Percentiles rank a stretch among this genome's conserved stretches.
These are phyloP conservation scores for Cydia pomonella DNA, from an alignment of 1,140 invertebrate species.

Conservation along the genomic window DNA sequence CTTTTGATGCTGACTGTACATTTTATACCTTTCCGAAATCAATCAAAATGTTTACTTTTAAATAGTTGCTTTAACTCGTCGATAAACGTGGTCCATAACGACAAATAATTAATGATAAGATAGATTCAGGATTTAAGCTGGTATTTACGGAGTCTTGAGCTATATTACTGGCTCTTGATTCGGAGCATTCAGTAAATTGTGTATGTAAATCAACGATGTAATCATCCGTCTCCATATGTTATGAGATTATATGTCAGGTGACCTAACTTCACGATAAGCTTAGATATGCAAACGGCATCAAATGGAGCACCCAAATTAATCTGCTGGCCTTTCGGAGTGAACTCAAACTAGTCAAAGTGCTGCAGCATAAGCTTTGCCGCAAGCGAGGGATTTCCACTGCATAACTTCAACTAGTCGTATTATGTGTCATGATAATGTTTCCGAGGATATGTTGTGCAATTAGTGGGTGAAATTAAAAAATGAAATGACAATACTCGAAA, in stretches of 20 bases:
- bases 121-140: no score
- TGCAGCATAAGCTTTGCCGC: slow-evolving; percentile 16
- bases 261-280: not conserved
- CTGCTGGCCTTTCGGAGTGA: slow-evolving; percentile 16
- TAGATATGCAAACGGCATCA: slow-evolving; percentile 21
- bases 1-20: no score
- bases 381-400: not conserved
- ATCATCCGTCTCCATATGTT: not conserved
- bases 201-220: not conserved
- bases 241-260: not conserved
- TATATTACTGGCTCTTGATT: no score
- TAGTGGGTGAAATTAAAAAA: no score
- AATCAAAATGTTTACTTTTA: no score
- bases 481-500: no score
- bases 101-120: no score
- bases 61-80: no score
- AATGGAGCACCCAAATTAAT: slow-evolving; percentile 22
- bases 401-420: not conserved
- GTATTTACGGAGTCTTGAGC: no score
- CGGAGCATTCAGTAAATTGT: no score
- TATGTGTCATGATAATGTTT: slow-evolving; percentile 1
- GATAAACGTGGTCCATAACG: no score
- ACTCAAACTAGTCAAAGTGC: slow-evolving; percentile 33
- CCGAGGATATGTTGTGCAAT: not conserved
- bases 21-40: no score